Base-by-base conservation (phyloP, 2,113 vertebrate species). In the Amphiprion percula region DNA sequence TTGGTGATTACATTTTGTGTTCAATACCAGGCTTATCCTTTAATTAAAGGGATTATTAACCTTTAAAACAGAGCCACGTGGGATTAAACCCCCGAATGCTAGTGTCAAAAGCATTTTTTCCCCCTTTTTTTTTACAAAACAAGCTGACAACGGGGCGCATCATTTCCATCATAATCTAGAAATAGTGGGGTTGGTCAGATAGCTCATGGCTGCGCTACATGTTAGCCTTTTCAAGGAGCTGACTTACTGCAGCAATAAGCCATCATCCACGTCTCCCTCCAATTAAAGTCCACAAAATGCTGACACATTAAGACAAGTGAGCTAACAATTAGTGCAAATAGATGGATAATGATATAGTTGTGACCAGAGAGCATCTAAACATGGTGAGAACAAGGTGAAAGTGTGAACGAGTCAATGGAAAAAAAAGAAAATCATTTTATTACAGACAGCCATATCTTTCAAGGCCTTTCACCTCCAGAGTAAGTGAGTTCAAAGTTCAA, bases 41-140 rank as follows among this genome's bases (percentile, higher is more conserved):
- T 97, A 97, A 98, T 98, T 97, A 98, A 97, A 96, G 96, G 95
- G 96, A 97, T 96, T 97, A 97, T 97, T 98, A 98, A 97, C 96
- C 96, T 97, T 97, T 96, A 96, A 96, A 87, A 94, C 92, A 91
- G 88, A 94, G 92, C 74, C 88, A 86, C 93, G 93, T 94, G 95
- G 95, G 95, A 97, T 96, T 96, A 95, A 88, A 93, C 90, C 91
- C 89, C 89, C 83, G 79, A 95, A 95, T 94, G 89, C 93, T 94
- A 92, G 93, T 92, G 94, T 94, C 83, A 86, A 82, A 90, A 66
- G 53, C 79, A 60, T 77, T 73, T 77, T 44, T 44, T 44, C 15
- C 71, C 26, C 7, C 33, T 33, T 74, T 37, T 37, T 65, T 24
- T 61, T 17, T 28, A 74, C 62, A 66, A 86, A 86, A 82, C 55